A percentile compares a stretch with the other conserved stretches of the same genome.
Conservation (phyloP, 2,888 invertebrate genomes). For the Graphium colonna region DNA sequence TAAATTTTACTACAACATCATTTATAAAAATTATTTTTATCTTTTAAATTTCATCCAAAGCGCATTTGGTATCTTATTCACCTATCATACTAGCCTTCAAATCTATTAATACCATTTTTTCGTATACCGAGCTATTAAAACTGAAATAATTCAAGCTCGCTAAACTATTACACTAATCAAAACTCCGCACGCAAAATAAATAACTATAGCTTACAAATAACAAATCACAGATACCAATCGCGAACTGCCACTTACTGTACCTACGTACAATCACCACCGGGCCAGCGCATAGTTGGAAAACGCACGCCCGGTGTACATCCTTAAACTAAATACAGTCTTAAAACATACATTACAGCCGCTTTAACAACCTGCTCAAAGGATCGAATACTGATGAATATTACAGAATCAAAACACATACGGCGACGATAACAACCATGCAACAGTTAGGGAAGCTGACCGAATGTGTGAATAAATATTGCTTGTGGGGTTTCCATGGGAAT, state of each 20-base stretch:
- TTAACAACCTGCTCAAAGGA: conserved; percentile 54
- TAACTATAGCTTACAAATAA: conserved; percentile 61
- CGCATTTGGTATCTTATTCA: neutral
- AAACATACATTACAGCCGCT: conserved; percentile 56
- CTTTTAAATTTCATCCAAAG: neutral
- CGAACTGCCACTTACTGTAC: conserved; percentile 48
- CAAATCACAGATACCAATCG: conserved; percentile 74
- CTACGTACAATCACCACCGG: conserved; percentile 18
- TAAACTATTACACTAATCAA: conserved; percentile 18
- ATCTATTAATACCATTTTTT: neutral
- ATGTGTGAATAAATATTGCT: conserved; percentile 42
- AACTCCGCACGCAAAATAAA: conserved; percentile 49
- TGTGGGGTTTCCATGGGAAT: conserved; percentile 35
- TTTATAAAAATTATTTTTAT: neutral
- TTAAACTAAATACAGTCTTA: conserved; percentile 74
- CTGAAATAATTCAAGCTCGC: conserved; percentile 2
- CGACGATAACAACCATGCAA: conserved; percentile 53
- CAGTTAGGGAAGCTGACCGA: conserved; percentile 50
- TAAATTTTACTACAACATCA: neutral
- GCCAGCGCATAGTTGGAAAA: conserved; percentile 19
- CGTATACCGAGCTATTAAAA: neutral
- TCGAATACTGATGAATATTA: conserved; percentile 22
- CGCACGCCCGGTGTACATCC: conserved; percentile 31
- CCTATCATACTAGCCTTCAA: neutral
- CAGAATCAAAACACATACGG: conserved; percentile 19